Evolutionary conservation across 1,140 invertebrate genomes (phyloP).

Genomic region (Solen grandis): DNA sequence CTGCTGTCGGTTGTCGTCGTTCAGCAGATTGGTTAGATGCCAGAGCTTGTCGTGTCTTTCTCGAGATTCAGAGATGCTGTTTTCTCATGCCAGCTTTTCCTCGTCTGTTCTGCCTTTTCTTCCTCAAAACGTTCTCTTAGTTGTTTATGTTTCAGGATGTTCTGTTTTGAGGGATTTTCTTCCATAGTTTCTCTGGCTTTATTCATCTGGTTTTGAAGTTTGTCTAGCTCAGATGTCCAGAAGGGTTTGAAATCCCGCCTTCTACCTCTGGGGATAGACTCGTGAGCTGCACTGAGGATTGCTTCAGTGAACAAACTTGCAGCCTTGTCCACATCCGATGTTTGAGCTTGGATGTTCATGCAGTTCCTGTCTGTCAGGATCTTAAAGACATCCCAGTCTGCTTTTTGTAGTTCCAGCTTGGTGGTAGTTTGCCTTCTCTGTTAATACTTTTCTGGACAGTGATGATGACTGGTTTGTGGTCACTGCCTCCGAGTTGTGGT

Average conservation of each 20-base stretch:
- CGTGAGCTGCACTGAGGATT: background rate
- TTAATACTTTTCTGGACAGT: constrained; percentile 12
- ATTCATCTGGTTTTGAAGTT: too few relatives aligned
- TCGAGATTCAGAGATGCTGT: too few relatives aligned
- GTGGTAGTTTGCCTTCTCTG: constrained; percentile 22
- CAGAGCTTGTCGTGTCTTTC: background rate
- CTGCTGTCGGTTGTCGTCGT: constrained; percentile 12
- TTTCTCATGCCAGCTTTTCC: too few relatives aligned
- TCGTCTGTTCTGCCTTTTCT: too few relatives aligned
- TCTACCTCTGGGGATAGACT: constrained; percentile 10
- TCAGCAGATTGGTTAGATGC: background rate
- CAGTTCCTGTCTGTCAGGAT: background rate
- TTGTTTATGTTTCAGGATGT: background rate
- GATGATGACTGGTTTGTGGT: constrained; percentile 37
- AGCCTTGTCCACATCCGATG: too few relatives aligned
- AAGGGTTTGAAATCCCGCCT: too few relatives aligned
- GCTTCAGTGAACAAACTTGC: too few relatives aligned
- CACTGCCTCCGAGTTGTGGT: constrained; percentile 27
- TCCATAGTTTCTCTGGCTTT: constrained; percentile 25
- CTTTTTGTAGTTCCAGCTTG: constrained; percentile 23
- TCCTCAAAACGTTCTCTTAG: too few relatives aligned
- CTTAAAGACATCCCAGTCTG: background rate
- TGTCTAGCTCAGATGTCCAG: too few relatives aligned
- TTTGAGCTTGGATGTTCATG: background rate
- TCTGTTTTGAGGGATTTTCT: background rate